Evolutionary conservation across 1,140 invertebrate genomes (phyloP), one percentile per base, ranked within the genome.

Genomic region (Drosophila hydei): DNA sequence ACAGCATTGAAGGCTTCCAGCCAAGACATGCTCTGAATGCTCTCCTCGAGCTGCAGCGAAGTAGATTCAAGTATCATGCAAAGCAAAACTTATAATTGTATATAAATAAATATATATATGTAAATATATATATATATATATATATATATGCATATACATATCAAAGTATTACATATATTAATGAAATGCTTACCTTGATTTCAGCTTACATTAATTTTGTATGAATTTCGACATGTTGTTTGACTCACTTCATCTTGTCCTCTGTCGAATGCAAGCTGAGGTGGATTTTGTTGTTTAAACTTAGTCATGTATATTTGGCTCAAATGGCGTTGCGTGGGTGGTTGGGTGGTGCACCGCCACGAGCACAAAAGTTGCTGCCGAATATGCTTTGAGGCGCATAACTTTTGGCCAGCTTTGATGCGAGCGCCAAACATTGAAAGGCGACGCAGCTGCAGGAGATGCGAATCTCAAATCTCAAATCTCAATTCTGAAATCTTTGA

Each of bases 391-490:
- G 72, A 56, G 75, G 45, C 59, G 50, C 45, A 63, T 62, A 83
- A 83, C 79, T 83, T 83, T 84, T 79, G 56, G 72, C 71, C 79
- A 72, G 75, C 83, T 65, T 81, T 83, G 45, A 72, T 52, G 69
- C 68, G 27, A 33, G 33, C 59, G 0, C 38, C 38, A 40, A 27
- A 65, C 69, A 69, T 64, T 58, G 72, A 76, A 79, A 64, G 69
- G 60, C 52, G 54, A 21, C 67, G 30, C 59, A 71, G 52, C 65
- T 58, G 61, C 50, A 52, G 65, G 23, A 70, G 50, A 30, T 47
- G 45, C 45, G 45, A 23, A 47, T 21, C 14, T 23, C 16, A 40
- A n/a, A 55, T 14, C 47, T 45, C 23, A 48, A 51, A 51, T 43
- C 45, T 23, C 18, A 43, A 68, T 59, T 59, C 54, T 19, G 36